These are phyloP conservation scores for Hydrozoanthus tunicans DNA, from an alignment of 64 coral and sea anemone species.

Conservation along the genomic window DNA sequence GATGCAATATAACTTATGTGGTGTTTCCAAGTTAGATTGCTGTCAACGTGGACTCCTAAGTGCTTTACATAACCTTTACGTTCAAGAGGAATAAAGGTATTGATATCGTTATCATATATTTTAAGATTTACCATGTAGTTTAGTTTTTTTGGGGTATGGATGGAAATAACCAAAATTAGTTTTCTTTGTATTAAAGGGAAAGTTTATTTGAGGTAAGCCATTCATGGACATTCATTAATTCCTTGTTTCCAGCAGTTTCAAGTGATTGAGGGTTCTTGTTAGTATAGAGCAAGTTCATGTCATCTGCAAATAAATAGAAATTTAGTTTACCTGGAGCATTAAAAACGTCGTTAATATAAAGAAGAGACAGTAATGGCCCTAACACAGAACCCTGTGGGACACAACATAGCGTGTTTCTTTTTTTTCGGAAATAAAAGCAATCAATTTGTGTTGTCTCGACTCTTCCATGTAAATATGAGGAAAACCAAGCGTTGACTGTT, in stretches of 20 bases:
- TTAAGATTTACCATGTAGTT: too few species aligned
- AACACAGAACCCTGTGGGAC: background rate
- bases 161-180: too few species aligned
- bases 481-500: too few species aligned
- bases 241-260: background rate
- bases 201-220: too few species aligned
- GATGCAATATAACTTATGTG: too few species aligned
- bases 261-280: background rate
- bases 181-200: too few species aligned
- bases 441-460: too few species aligned
- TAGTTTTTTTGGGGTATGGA: too few species aligned
- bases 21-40: too few species aligned
- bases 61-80: background rate
- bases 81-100: background rate
- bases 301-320: background rate
- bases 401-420: background rate
- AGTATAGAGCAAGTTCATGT: background rate
- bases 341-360: background rate
- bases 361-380: too few species aligned
- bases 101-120: background rate
- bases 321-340: background rate
- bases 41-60: background rate
- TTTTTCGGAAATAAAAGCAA: too few species aligned
- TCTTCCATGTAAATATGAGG: too few species aligned
- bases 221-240: background rate